Evolutionary conservation across 2,888 invertebrate genomes (phyloP).

Genomic region (Cybosia mesomella): DNA sequence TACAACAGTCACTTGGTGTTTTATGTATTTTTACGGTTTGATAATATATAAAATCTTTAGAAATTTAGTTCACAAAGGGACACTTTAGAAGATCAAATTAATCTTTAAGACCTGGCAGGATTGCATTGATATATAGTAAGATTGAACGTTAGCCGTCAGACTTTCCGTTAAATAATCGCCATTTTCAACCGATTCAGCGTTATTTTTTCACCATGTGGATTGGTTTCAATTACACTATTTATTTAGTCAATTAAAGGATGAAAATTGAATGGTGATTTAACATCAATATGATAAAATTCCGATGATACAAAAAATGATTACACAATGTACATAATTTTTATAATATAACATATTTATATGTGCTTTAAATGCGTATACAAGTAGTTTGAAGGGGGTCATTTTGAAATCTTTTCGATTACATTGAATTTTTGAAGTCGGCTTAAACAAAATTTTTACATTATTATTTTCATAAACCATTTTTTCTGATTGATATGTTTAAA

Average conservation of each 20-base stretch:
- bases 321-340: too few relatives aligned
- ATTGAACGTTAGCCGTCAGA: slow-evolving; percentile 1
- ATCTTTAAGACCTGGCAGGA: not conserved
- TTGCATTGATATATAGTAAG: slow-evolving; percentile 5
- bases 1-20: not conserved
- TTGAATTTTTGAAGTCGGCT: too few relatives aligned
- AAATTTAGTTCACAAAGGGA: not conserved
- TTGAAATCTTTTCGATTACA: too few relatives aligned
- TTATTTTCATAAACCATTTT: too few relatives aligned
- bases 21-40: not conserved
- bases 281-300: too few relatives aligned
- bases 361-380: too few relatives aligned
- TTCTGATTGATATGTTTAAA: too few relatives aligned
- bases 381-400: too few relatives aligned
- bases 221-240: not conserved
- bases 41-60: not conserved
- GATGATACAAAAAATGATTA: too few relatives aligned
- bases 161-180: not conserved
- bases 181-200: not conserved
- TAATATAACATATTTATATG: too few relatives aligned
- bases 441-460: too few relatives aligned
- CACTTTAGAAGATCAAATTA: not conserved
- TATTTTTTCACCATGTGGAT: not conserved
- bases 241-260: not conserved
- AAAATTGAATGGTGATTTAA: too few relatives aligned